Percentiles rank a stretch among this genome's conserved stretches.
Evolutionary conservation across 2,888 invertebrate genomes (phyloP).

Genomic region (Cephus pygmeus): DNA sequence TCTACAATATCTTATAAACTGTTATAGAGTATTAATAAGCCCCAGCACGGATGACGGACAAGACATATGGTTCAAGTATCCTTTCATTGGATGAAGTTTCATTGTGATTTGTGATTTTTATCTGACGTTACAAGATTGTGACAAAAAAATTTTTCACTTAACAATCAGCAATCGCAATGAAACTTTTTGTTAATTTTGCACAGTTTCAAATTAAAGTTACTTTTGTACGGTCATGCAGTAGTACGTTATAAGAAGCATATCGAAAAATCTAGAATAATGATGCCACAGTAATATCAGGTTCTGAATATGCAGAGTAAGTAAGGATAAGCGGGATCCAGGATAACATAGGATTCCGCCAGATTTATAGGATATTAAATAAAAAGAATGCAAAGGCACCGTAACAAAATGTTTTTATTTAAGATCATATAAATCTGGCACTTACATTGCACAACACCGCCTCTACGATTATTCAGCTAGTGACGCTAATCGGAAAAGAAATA

Average conservation of each 20-base stretch:
- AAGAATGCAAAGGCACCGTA: slow-evolving; percentile 32
- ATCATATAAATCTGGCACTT: slow-evolving; percentile 61
- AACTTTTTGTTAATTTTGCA: background rate
- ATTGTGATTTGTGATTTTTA: background rate
- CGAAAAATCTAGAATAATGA: background rate
- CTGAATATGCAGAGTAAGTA: background rate
- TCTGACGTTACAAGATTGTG: background rate
- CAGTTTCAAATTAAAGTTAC: background rate
- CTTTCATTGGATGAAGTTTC: background rate
- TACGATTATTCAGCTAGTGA: slow-evolving; percentile 31
- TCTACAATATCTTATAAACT: background rate
- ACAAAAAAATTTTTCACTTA: background rate
- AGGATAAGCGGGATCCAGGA: slow-evolving; percentile 18
- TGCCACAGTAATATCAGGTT: background rate
- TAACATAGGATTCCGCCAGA: slow-evolving; percentile 46
- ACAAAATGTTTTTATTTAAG: slow-evolving; percentile 54
- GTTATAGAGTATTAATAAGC: background rate
- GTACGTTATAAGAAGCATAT: background rate
- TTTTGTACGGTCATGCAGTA: background rate
- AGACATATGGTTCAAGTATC: background rate
- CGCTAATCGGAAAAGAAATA: slow-evolving; percentile 23
- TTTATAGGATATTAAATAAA: slow-evolving; percentile 58
- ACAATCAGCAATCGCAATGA: background rate
- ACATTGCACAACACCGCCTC: slow-evolving; percentile 39
- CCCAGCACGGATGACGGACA: background rate